phyloP scores from a whole-genome alignment of 1,140 invertebrate genomes.

The Nephila pilipes region DNA sequence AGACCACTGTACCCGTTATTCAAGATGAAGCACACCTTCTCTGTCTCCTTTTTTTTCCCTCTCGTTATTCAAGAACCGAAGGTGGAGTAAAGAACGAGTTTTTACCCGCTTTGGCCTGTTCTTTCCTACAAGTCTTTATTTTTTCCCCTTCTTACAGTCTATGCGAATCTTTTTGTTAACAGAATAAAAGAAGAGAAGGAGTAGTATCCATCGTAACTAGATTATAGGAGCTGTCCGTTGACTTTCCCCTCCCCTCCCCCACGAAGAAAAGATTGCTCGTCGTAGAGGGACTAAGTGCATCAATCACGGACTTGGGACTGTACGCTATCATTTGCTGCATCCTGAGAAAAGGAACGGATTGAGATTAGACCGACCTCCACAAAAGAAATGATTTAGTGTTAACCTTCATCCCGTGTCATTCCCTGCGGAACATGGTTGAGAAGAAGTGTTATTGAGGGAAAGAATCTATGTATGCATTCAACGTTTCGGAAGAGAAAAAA shows the following conservation, averaged over 20 bases:
- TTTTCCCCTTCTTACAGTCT: neutral
- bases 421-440: neutral
- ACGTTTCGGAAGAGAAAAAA: neutral
- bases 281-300: slow-evolving; percentile 58
- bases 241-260: neutral
- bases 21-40: slow-evolving; percentile 25
- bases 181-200: slow-evolving; percentile 34
- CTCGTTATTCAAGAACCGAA: slow-evolving; percentile 15
- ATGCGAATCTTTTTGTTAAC: slow-evolving; percentile 50
- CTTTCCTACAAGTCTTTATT: neutral
- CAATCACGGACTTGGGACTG: slow-evolving; percentile 44
- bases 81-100: slow-evolving; percentile 11
- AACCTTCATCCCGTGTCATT: slow-evolving; percentile 56
- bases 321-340: slow-evolving; percentile 55
- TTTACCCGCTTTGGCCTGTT: neutral
- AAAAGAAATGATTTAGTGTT: slow-evolving; percentile 66
- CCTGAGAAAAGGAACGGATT: slow-evolving; percentile 51
- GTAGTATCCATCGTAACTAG: slow-evolving; percentile 62
- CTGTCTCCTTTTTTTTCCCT: neutral
- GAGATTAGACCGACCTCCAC: slow-evolving; percentile 44
- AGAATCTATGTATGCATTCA: slow-evolving; percentile 48
- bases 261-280: slow-evolving; percentile 52
- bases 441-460: slow-evolving; percentile 31
- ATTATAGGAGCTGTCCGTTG: slow-evolving; percentile 52
- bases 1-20: neutral